Conservation (phyloP, 2,888 invertebrate species). For the Dromius quadrimaculatus region DNA sequence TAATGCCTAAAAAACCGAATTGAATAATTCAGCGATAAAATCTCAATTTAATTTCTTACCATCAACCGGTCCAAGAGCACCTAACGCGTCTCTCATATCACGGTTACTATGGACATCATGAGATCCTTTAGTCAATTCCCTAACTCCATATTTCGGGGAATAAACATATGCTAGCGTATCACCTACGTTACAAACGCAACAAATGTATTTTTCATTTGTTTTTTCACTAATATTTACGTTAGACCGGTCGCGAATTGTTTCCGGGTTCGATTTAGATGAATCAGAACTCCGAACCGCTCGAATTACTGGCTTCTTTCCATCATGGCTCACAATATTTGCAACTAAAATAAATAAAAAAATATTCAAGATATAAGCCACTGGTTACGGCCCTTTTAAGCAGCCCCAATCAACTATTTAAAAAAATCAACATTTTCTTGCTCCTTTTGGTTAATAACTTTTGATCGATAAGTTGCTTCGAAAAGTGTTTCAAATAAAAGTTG, state of each 20-base stretch:
- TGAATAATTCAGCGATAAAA: too few species aligned
- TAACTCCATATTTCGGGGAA: slow-evolving; percentile 79
- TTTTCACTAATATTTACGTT: slow-evolving; percentile 30
- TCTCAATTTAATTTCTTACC: slow-evolving; percentile 67
- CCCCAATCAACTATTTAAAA: too few species aligned
- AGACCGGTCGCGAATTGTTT: neutral
- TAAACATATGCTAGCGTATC: slow-evolving; percentile 92
- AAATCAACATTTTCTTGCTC: too few species aligned
- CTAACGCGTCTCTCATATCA: slow-evolving; percentile 90
- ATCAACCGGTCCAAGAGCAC: slow-evolving; percentile 89
- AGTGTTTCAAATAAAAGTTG: too few species aligned
- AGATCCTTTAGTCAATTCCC: slow-evolving; percentile 86
- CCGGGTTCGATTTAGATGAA: slow-evolving; percentile 8
- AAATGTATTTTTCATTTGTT: slow-evolving; percentile 71
- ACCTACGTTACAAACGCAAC: slow-evolving; percentile 90
- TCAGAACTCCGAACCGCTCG: slow-evolving; percentile 10
- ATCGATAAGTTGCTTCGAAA: too few species aligned
- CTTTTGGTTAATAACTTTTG: too few species aligned
- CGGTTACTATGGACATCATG: slow-evolving; percentile 86
- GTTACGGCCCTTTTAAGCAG: too few species aligned
- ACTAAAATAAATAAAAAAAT: neutral
- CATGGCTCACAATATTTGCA: slow-evolving; percentile 1
- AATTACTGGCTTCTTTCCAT: slow-evolving; percentile 11
- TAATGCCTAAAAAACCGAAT: slow-evolving; percentile 64
- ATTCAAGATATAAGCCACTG: too few species aligned